Evolutionary conservation across 2,888 invertebrate genomes (phyloP).

Genomic region (Muscina levida): DNA sequence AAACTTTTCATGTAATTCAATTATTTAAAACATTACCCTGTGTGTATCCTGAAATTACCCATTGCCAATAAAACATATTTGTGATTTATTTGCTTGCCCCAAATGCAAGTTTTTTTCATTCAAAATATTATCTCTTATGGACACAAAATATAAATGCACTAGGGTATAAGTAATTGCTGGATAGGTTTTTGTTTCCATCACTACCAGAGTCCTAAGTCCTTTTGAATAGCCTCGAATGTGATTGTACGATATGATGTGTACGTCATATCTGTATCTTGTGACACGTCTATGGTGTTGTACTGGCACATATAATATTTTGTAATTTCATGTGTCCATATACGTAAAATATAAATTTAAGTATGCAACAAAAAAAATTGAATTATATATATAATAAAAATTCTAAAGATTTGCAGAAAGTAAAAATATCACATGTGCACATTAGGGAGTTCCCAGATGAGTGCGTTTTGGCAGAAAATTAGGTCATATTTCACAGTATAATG

Average conservation of each 20-base stretch:
- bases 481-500: no score
- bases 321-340: slow-evolving; percentile 12
- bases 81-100: slow-evolving; percentile 24
- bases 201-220: background rate
- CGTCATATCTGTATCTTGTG: background rate
- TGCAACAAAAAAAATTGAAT: background rate
- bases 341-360: slow-evolving; percentile 6
- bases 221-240: background rate
- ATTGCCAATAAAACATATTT: slow-evolving; percentile 7
- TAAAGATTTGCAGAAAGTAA: slow-evolving; percentile 19
- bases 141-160: slow-evolving; percentile 35
- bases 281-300: no score
- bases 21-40: slow-evolving; percentile 21
- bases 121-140: slow-evolving; percentile 21
- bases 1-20: slow-evolving; percentile 25
- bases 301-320: slow-evolving; percentile 17
- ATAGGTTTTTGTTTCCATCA: background rate
- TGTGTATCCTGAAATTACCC: no score
- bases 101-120: slow-evolving; percentile 17
- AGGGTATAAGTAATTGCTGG: slow-evolving; percentile 11
- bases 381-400: background rate
- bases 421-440: slow-evolving; percentile 13
- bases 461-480: no score
- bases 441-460: no score
- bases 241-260: background rate